Evolutionary conservation across 2,888 invertebrate species (phyloP).

Genomic region (Eristalis arbustorum): DNA sequence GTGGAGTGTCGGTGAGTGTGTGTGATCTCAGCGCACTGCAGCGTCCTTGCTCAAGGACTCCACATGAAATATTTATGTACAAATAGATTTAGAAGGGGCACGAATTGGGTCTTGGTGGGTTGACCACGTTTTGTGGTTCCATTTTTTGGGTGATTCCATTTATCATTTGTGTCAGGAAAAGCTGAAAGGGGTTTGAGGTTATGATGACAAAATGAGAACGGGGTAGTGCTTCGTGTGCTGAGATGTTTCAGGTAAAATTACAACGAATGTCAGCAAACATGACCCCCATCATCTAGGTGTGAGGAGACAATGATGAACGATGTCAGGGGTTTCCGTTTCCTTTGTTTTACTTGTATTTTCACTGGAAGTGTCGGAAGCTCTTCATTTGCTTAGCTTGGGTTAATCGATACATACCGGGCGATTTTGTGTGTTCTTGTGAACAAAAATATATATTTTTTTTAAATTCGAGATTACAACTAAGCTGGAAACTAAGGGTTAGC

Average conservation of each 20-base stretch:
- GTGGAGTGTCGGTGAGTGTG: background rate
- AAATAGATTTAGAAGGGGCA: background rate
- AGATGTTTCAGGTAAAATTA: background rate
- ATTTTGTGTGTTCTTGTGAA: no score
- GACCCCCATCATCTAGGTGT: background rate
- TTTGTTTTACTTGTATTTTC: background rate
- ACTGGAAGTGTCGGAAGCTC: no score
- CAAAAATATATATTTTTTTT: no score
- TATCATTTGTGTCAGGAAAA: background rate
- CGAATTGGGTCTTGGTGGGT: background rate
- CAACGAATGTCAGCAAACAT: background rate
- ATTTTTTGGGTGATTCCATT: background rate
- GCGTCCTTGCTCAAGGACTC: background rate
- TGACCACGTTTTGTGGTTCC: background rate
- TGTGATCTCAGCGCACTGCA: background rate
- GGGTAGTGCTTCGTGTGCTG: background rate
- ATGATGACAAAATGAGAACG: background rate
- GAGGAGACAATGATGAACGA: background rate
- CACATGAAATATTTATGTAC: background rate
- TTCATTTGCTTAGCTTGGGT: no score
- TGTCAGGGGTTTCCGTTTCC: background rate
- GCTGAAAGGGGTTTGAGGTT: background rate
- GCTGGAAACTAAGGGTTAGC: no score
- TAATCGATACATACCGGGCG: no score
- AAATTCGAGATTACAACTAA: no score